phyloP scores from a whole-genome alignment of 2,797 vertebrate species.

The Acrocephalus scirpaceus region DNA sequence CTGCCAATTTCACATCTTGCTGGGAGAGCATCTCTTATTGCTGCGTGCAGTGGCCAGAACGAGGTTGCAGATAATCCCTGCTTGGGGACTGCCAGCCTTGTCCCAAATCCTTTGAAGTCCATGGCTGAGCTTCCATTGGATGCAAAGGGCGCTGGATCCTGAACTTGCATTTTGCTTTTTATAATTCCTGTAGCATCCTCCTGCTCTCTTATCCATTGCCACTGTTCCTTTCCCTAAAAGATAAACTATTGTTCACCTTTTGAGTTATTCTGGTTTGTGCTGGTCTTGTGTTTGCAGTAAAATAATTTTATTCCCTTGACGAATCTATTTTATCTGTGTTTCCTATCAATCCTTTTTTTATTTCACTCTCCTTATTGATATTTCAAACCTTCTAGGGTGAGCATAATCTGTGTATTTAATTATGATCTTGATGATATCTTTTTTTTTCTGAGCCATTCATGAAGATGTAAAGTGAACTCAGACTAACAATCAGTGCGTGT shows the following conservation, averaged over 20 bases:
- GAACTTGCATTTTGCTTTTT: not conserved
- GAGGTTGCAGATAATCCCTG: not conserved
- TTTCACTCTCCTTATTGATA: not conserved
- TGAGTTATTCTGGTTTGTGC: not conserved
- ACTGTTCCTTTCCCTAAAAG: not conserved
- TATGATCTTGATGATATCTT: not conserved
- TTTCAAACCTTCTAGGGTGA: not conserved
- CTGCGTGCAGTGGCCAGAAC: not conserved
- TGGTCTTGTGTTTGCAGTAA: not conserved
- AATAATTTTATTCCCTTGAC: not conserved
- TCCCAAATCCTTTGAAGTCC: not conserved
- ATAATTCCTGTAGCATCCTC: not conserved
- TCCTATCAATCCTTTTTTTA: not conserved
- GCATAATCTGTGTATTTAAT: not conserved
- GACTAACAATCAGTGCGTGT: not conserved
- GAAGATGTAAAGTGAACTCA: not conserved
- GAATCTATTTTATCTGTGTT: not conserved
- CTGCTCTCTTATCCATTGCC: not conserved
- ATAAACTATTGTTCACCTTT: not conserved
- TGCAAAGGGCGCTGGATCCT: not conserved
- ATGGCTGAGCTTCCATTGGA: not conserved
- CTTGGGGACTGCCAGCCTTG: not conserved
- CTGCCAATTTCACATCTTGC: not conserved
- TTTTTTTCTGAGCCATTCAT: not conserved
- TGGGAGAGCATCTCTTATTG: not conserved